These are phyloP conservation scores for Folsomia manolachei DNA, from an alignment of 2,888 invertebrate genomes.

Conservation along the genomic window DNA sequence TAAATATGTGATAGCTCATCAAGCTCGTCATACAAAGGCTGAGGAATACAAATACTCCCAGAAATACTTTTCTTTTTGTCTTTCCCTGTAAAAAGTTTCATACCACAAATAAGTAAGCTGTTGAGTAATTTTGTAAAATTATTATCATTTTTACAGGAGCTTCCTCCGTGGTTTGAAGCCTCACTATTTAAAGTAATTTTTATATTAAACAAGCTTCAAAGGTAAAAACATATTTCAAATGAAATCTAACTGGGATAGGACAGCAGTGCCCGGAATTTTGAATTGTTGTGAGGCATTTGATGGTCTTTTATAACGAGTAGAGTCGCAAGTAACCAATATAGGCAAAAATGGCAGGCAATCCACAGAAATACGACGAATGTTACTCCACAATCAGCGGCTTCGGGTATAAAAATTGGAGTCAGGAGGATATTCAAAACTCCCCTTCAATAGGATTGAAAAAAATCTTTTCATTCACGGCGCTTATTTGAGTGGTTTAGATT, in stretches of 20 bases:
- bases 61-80: background rate
- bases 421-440: background rate
- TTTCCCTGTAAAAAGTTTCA: background rate
- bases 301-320: background rate
- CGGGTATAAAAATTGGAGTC: background rate
- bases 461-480: background rate
- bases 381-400: background rate
- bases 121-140: background rate
- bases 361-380: background rate
- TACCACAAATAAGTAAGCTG: background rate
- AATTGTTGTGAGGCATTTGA: background rate
- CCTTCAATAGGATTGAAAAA: background rate
- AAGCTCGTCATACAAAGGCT: background rate
- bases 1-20: background rate
- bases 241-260: too few species aligned
- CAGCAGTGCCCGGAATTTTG: background rate
- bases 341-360: background rate
- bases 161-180: background rate
- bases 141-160: background rate
- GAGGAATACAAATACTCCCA: background rate
- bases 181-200: too few species aligned
- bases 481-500: background rate
- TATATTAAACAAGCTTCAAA: too few species aligned
- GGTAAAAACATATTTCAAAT: too few species aligned
- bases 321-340: background rate